Conservation (phyloP, 1,140 invertebrate species). For the Ericerus pela region DNA sequence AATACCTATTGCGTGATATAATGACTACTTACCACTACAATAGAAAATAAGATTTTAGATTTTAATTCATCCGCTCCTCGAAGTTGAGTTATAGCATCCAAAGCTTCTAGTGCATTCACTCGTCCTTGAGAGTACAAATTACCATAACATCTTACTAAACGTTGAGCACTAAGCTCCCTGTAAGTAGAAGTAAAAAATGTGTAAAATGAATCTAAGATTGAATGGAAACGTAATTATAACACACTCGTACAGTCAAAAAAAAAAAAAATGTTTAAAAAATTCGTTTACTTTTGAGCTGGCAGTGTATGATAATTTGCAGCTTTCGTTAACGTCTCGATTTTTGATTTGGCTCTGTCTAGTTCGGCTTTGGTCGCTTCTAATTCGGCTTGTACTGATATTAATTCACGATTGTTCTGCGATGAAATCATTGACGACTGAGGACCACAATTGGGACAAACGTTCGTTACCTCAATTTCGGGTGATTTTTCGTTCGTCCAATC, state of each 20-base stretch:
- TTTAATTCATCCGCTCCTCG: conserved; percentile 71
- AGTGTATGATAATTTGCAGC: conserved; percentile 4
- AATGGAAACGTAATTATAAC: too few relatives aligned
- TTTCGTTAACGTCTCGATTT: conserved; percentile 30
- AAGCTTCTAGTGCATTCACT: conserved; percentile 65
- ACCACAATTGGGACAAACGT: conserved; percentile 24
- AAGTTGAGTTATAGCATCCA: conserved; percentile 60
- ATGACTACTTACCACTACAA: conserved; percentile 80
- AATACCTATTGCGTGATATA: too few relatives aligned
- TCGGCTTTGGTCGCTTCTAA: conserved; percentile 35
- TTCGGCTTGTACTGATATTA: conserved; percentile 31
- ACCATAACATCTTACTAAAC: conserved; percentile 60
- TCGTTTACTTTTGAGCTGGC: conserved; percentile 16
- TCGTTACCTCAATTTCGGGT: conserved; percentile 11
- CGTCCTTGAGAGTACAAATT: conserved; percentile 70
- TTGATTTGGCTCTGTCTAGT: conserved; percentile 34
- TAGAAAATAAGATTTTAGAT: conserved; percentile 84
- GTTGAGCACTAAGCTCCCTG: conserved; percentile 33
- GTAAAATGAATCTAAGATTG: conserved; percentile 23
- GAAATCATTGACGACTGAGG: conserved; percentile 21
- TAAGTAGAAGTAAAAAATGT: conserved; percentile 20
- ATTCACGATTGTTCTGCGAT: conserved; percentile 20
- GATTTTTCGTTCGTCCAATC: conserved; percentile 20
- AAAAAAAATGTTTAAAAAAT: conserved; percentile 17
- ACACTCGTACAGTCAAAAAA: conserved; percentile 3